Conservation (phyloP, 2,797 vertebrate genomes). For the Dendrocincla fuliginosa region DNA sequence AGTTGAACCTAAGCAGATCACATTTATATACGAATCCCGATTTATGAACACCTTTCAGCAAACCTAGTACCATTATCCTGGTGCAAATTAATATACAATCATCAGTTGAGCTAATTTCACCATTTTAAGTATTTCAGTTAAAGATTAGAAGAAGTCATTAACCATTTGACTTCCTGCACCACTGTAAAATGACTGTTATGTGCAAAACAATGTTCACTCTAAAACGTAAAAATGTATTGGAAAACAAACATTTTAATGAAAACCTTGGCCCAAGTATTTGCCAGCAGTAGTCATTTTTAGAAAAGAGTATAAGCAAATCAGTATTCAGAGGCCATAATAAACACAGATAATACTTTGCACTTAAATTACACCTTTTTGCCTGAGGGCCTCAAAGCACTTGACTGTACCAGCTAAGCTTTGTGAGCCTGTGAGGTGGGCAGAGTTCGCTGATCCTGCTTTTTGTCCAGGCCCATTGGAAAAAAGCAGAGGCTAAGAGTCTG, state of each 20-base stretch:
- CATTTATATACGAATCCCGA: not conserved
- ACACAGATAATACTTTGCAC: not conserved
- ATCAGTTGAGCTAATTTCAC: constrained; percentile 17
- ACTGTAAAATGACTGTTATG: not conserved
- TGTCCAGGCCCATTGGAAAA: not conserved
- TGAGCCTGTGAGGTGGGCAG: not conserved
- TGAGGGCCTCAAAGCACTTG: constrained; percentile 17
- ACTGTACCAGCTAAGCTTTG: not conserved
- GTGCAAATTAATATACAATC: constrained; percentile 9
- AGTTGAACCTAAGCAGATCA: constrained; percentile 59
- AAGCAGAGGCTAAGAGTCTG: not conserved
- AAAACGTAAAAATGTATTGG: constrained; percentile 64
- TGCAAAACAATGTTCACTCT: not conserved
- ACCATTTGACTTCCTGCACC: constrained; percentile 25
- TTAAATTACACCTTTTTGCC: not conserved
- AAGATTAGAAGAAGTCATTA: not conserved
- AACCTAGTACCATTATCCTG: constrained; percentile 45
- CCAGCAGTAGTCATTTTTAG: not conserved
- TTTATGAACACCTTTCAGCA: constrained; percentile 28
- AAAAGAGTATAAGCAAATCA: not conserved
- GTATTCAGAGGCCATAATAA: constrained; percentile 1
- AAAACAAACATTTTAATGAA: constrained; percentile 67
- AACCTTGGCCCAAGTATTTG: not conserved
- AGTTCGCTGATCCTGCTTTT: not conserved
- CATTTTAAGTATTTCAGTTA: not conserved